Conservation (phyloP, 1,140 invertebrate species). For the Hormaphis cornu region DNA sequence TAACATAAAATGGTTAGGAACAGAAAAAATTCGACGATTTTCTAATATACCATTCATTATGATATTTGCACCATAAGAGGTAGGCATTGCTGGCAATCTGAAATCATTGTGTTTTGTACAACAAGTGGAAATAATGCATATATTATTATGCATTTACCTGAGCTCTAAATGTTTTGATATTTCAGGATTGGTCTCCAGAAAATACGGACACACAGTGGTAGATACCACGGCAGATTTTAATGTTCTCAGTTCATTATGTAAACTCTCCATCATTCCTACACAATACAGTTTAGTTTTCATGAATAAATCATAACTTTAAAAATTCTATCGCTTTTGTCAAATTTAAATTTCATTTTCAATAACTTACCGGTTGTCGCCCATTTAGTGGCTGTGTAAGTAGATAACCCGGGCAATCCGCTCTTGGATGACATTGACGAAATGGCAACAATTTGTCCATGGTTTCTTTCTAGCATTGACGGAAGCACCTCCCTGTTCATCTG, state of each 20-base stretch:
- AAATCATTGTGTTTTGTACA: not conserved
- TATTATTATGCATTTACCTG: conserved; percentile 11
- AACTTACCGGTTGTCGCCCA: conserved; percentile 27
- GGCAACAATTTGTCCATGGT: conserved; percentile 88
- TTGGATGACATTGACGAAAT: conserved; percentile 78
- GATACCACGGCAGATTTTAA: conserved; percentile 29
- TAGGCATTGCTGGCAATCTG: conserved; percentile 7
- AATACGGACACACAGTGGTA: conserved; percentile 34
- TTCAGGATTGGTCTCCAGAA: conserved; percentile 32
- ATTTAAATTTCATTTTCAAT: too few relatives aligned
- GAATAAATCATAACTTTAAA: not conserved
- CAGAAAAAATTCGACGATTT: conserved; percentile 18
- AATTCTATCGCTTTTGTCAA: too few relatives aligned
- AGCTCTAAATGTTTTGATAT: conserved; percentile 16
- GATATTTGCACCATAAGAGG: not conserved
- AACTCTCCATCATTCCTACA: conserved; percentile 35
- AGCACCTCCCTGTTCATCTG: conserved; percentile 21
- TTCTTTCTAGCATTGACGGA: conserved; percentile 40
- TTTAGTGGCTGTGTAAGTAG: conserved; percentile 34
- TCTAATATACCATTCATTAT: conserved; percentile 5
- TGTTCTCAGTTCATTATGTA: conserved; percentile 30
- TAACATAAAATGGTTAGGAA: not conserved
- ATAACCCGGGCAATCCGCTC: conserved; percentile 12
- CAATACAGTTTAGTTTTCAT: not conserved
- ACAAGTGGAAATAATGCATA: not conserved